Evolutionary conservation across 2,797 vertebrate genomes (phyloP).

Genomic region (Esox masquinongy): DNA sequence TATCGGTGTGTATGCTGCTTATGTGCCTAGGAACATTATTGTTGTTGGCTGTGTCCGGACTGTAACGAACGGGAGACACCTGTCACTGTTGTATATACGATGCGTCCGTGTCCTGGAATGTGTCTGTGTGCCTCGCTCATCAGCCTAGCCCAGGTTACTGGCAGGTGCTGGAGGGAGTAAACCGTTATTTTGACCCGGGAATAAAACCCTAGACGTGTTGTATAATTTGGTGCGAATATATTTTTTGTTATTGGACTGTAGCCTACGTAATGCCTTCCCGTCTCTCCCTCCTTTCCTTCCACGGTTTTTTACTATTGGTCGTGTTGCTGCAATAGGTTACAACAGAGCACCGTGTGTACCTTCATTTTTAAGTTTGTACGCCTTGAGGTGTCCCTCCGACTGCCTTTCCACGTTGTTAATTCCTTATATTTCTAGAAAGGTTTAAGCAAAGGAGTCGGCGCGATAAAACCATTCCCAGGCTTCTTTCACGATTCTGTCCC

Average conservation of each 20-base stretch:
- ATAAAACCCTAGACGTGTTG: conserved; percentile 34
- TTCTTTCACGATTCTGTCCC: conserved; percentile 5
- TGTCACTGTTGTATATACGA: conserved; percentile 62
- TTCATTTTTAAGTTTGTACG: conserved; percentile 31
- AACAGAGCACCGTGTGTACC: conserved; percentile 52
- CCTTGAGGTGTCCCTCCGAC: neutral
- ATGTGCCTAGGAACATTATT: conserved; percentile 41
- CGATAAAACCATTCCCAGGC: neutral
- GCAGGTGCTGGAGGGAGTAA: conserved; percentile 34
- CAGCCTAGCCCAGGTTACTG: conserved; percentile 5
- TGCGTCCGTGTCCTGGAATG: conserved; percentile 71
- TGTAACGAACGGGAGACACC: conserved; percentile 63
- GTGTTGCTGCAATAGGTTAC: conserved; percentile 14
- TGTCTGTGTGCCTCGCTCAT: conserved; percentile 48
- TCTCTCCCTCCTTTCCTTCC: conserved; percentile 11
- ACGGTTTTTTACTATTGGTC: conserved; percentile 23
- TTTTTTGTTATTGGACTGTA: conserved; percentile 41
- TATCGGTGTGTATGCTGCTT: conserved; percentile 66
- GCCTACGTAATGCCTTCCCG: neutral
- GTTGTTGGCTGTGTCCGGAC: conserved; percentile 38
- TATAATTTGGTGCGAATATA: conserved; percentile 54
- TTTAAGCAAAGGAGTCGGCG: conserved; percentile 19
- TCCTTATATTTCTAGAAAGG: conserved; percentile 29
- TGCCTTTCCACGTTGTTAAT: conserved; percentile 11
- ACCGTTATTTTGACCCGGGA: conserved; percentile 39